Evolutionary conservation across 92 coral and sea anemone species (phyloP).

Genomic region (Diadumene lineata): DNA sequence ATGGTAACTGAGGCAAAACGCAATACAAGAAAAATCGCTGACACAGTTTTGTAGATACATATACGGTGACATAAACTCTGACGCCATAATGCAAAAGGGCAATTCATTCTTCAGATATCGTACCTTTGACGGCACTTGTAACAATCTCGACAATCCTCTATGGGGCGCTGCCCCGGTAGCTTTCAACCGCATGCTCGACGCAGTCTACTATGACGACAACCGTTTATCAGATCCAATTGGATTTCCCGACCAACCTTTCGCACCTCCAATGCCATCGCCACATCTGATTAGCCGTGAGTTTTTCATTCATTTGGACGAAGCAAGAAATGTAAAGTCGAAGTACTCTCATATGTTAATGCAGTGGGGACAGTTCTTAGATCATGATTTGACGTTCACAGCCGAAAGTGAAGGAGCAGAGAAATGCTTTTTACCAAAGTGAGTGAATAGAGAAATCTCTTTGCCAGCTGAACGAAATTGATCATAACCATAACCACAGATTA

Average conservation of each 20-base stretch:
- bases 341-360: conserved; percentile 98
- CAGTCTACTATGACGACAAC: conserved; percentile 82
- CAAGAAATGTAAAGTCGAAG: conserved; percentile 24
- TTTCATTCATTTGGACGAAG: conserved; percentile 60
- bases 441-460: too few species aligned
- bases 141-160: conserved; percentile 74
- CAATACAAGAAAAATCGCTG: too few species aligned
- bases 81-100: too few species aligned
- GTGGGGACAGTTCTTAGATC: conserved; percentile 98
- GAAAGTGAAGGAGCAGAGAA: conserved; percentile 92
- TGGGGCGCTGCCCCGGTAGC: conserved; percentile 94
- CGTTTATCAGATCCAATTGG: conserved; percentile 88
- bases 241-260: conserved; percentile 88
- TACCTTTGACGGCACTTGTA: conserved; percentile 91
- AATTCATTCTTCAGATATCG: conserved; percentile 70
- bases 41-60: too few species aligned
- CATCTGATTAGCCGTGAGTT: conserved; percentile 79
- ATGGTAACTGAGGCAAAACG: too few species aligned
- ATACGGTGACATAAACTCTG: too few species aligned
- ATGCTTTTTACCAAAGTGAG: conserved; percentile 89
- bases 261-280: conserved; percentile 83
- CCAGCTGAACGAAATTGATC: too few species aligned
- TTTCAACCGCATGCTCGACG: conserved; percentile 72
- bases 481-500: too few species aligned
- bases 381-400: conserved; percentile 92